Evolutionary conservation across 2,797 vertebrate species (phyloP).

Genomic region (Peromyscus eremicus): DNA sequence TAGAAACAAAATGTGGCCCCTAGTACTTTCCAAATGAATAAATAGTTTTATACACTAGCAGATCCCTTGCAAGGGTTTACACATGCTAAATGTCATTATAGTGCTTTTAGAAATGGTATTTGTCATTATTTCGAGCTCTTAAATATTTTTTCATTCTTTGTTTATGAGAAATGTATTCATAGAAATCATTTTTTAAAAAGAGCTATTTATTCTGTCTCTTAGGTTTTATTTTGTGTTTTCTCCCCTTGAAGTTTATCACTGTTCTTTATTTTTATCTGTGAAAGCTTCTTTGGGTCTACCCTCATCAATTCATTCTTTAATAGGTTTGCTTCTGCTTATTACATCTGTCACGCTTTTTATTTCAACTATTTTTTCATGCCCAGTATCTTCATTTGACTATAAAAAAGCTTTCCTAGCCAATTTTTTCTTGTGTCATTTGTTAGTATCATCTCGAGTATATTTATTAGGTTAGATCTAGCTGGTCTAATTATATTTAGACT

Average conservation of each 20-base stretch:
- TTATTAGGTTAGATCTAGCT: background rate
- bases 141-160: background rate
- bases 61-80: too few species aligned
- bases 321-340: background rate
- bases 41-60: background rate
- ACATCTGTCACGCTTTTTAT: background rate
- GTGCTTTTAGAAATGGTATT: background rate
- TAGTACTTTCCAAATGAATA: background rate
- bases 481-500: background rate
- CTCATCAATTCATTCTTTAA: background rate
- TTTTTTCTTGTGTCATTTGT: background rate
- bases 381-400: conserved; percentile 26
- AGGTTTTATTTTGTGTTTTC: background rate
- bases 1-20: background rate
- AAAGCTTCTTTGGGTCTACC: background rate
- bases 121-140: background rate
- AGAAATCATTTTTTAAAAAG: background rate
- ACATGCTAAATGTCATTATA: background rate
- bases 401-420: background rate
- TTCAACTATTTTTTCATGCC: background rate
- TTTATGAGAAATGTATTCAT: background rate
- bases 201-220: background rate
- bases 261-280: background rate
- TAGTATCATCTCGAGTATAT: background rate
- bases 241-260: background rate